Percentiles rank a stretch among this genome's conserved stretches.
These are phyloP conservation scores for Siniperca chuatsi DNA, from an alignment of 2,113 vertebrate genomes.

Conservation along the genomic window DNA sequence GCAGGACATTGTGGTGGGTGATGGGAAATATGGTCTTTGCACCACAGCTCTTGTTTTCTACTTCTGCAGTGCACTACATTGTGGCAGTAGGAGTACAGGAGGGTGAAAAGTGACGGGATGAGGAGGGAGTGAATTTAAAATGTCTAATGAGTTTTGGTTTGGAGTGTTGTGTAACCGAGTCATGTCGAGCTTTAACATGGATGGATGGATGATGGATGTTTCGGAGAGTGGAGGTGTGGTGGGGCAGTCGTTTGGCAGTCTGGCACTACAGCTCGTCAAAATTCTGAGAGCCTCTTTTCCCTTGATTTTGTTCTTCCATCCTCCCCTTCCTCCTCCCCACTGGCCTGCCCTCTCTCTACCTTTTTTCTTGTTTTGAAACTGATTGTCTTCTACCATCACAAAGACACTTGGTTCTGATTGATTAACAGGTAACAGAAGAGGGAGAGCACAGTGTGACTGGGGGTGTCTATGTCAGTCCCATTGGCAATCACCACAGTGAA, in stretches of 20 bases:
- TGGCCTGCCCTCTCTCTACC: slow-evolving; percentile 84
- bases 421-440: slow-evolving; percentile 88
- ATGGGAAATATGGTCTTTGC: slow-evolving; percentile 67
- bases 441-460: slow-evolving; percentile 87
- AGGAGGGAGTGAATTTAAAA: slow-evolving; percentile 21
- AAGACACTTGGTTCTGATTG: slow-evolving; percentile 91
- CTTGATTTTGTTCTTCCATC: slow-evolving; percentile 61
- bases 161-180: background rate
- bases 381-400: slow-evolving; percentile 91
- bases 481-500: slow-evolving; percentile 67
- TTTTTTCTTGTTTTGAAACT: slow-evolving; percentile 86
- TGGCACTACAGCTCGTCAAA: slow-evolving; percentile 67
- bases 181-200: background rate
- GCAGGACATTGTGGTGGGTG: slow-evolving; percentile 68
- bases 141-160: slow-evolving; percentile 1
- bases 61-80: slow-evolving; percentile 42
- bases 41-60: slow-evolving; percentile 51
- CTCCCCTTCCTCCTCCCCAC: slow-evolving; percentile 75
- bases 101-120: slow-evolving; percentile 32
- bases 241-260: slow-evolving; percentile 66
- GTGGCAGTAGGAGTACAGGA: slow-evolving; percentile 36
- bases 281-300: slow-evolving; percentile 82
- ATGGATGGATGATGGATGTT: slow-evolving; percentile 18
- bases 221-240: background rate
- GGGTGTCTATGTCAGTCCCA: slow-evolving; percentile 79